Evolutionary conservation across 2,113 vertebrate species (phyloP), one percentile per base, ranked within the genome.

Genomic region (Macroglossus sobrinus): DNA sequence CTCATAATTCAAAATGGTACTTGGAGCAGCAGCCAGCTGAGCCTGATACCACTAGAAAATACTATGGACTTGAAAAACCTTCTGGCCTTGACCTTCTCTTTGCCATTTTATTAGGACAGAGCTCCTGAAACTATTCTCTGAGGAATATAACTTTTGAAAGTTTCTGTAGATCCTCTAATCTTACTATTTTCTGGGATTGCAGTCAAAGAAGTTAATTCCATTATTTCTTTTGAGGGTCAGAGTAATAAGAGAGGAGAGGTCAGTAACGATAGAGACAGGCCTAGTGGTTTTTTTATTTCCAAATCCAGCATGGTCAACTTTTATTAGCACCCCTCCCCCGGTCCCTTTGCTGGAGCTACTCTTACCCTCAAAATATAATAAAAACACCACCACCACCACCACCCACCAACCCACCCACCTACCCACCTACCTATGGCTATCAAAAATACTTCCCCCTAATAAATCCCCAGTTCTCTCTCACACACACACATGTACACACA

Each of bases 1-100:
- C 59, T 71, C 50, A 43, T 93, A 78, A 71, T 69, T 66, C 16
- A 87, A 87, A 75, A 66, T 61, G 57, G 5, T 75, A 63, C 26
- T 47, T 76, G 53, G 74, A 87, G 19, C 19, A 19, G 28, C 19
- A 50, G 66, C 47, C 40, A 47, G 35, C 35, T 35, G 57, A 68
- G 47, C 43, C 59, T 66, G n/a, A 28, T 50, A 16, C 80, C 81
- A 22, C 38, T 61, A 3, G 21, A 78, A 86, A 95, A 84, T 13
- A 15, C n/a, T 85, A 8, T 7, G 8, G 47, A 28, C 47, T 76
- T 57, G 8, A 43, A 53, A 79, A 75, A 66, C 16, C 33, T 82
- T 84, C 86, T 64, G 47, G 53, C 21, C 59, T 95, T 96, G 53
- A 63, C 43, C 59, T 97, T 84, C 59, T 91, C 59, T 87, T 66